Evolutionary conservation across 2,888 invertebrate genomes (phyloP), one percentile per base, ranked within the genome.

Genomic region (Toxonevra muliebris): DNA sequence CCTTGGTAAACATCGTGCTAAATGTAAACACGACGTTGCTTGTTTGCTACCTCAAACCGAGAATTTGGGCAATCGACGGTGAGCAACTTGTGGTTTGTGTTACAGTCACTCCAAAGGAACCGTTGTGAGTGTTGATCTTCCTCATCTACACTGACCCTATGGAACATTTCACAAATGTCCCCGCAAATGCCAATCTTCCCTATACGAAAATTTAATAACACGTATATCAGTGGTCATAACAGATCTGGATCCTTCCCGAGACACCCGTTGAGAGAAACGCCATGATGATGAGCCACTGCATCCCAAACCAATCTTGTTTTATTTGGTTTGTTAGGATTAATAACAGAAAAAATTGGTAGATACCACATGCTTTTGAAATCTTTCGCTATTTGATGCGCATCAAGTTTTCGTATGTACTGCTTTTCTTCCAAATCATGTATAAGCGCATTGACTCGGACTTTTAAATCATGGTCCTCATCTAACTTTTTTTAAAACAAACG

Each of bases 131-230:
- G 67, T 65, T 77, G 74, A 64, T 81, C 80, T 43, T 76, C 72
- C 13, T 69, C 10, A 7, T 70, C 59, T 11, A 82, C 75, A 30
- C 68, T 68, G 11, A 79, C 63, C 12, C 77, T 64, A 15, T 78
- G 71, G 40, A 77, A 80, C 77, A 79, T 79, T 72, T 73, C 75
- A 61, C 58, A 68, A 1, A 79, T 75, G 68, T 79, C 53, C 2
- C 19, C 79, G 40, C 72, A 71, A n/a, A 84, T 72, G 1, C 79
- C 82, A 10, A 82, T 69, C 55, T 66, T 71, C 15, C 77, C 70
- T 70, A 80, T 76, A 50, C 84, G 66, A 66, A 85, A 85, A 1
- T 80, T 76, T 66, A 82, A 74, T 53, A 84, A 65, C 0, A 84
- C 78, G 1, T 82, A 81, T 1, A 76, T 69, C 20, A 85, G 66